Evolutionary conservation across 37 sponge, comb jelly and placozoan species (phyloP), one percentile per base, ranked within the genome.

Genomic region (Halichondria panicea): DNA sequence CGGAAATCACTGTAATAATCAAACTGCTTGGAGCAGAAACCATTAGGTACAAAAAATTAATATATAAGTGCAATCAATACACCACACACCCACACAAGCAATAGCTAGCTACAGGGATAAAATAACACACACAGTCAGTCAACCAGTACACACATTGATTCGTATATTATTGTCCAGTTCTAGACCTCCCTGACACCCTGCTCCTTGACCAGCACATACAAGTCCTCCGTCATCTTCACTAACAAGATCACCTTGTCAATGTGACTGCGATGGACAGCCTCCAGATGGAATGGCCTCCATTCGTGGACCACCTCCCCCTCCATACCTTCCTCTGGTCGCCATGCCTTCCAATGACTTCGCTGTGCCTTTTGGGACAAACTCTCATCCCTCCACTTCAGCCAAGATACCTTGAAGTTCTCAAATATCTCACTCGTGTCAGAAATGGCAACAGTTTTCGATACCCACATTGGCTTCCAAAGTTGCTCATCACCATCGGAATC

Each of bases 221-320:
- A 68, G 32, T 82, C 55, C 2, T 87, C 84, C 1, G 72, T 55
- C 71, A 87, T 61, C 60, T 71, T 68, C 33, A 91, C 40, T 31
- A 92, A 77, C 41, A 92, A 52, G 13, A 92, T 84, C 18, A 87
- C 81, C 58, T 92, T 92, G 76, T 84, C 92, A 56, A 92, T 77
- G 71, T 82, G 88, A 61, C 88, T 87, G 24, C 92, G 84, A 30
- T 82, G 74, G 32, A 69, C 75, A 8, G 84, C 8, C 11, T 86
- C 84, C 22, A 68, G 69, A 62, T 94, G 94, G 61, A 86, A 94
- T 9, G 94, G 94, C 36, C 87, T n/a, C 94, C 94, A 94, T 41
- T 83, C 90, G 64, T 94, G 94, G 37, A 94, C 65, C 32, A 94
- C 94, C 57, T 76, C 79, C 12, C 87, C 94, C 39, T 74, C 80